Percentiles rank a stretch among this genome's conserved stretches.
Conservation (phyloP, 92 coral and sea anemone species). For the Umimayanthus kanabou region DNA sequence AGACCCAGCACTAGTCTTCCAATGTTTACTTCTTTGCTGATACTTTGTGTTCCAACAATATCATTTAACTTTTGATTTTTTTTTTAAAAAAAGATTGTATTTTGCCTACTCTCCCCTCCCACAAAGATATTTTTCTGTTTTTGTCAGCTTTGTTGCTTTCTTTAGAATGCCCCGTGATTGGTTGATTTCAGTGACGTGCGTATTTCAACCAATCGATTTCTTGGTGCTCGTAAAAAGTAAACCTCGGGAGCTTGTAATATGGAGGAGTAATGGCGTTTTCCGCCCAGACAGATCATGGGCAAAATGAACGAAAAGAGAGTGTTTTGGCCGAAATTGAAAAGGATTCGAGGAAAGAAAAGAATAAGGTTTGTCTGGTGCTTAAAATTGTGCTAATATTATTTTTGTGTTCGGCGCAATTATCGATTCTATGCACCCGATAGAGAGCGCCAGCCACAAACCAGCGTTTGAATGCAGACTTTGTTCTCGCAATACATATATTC, state of each 20-base stretch:
- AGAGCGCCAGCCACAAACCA: slow-evolving; percentile 36
- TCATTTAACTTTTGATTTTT: no score
- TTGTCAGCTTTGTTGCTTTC: slow-evolving; percentile 28
- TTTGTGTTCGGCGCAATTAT: slow-evolving; percentile 10
- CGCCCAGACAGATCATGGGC: slow-evolving; percentile 99
- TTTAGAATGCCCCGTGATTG: slow-evolving; percentile 64
- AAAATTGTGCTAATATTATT: not conserved
- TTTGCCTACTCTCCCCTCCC: slow-evolving; percentile 62
- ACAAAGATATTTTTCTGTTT: not conserved
- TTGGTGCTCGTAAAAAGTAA: slow-evolving; percentile 65
- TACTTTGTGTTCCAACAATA: no score
- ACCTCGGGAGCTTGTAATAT: slow-evolving; percentile 83
- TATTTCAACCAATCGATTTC: slow-evolving; percentile 87
- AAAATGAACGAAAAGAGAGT: slow-evolving; percentile 86
- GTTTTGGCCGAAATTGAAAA: slow-evolving; percentile 75
- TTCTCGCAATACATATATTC: slow-evolving; percentile 18
- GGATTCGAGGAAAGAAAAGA: slow-evolving; percentile 64
- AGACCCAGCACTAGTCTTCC: no score
- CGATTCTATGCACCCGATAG: slow-evolving; percentile 35
- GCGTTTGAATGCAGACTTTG: slow-evolving; percentile 38
- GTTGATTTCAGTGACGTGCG: slow-evolving; percentile 75
- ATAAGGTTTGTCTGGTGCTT: slow-evolving; percentile 60
- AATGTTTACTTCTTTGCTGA: no score
- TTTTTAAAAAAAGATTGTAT: not conserved
- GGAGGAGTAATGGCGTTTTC: slow-evolving; percentile 99